Conservation (phyloP, 1,140 invertebrate species). For the Temnothorax curvispinosus region DNA sequence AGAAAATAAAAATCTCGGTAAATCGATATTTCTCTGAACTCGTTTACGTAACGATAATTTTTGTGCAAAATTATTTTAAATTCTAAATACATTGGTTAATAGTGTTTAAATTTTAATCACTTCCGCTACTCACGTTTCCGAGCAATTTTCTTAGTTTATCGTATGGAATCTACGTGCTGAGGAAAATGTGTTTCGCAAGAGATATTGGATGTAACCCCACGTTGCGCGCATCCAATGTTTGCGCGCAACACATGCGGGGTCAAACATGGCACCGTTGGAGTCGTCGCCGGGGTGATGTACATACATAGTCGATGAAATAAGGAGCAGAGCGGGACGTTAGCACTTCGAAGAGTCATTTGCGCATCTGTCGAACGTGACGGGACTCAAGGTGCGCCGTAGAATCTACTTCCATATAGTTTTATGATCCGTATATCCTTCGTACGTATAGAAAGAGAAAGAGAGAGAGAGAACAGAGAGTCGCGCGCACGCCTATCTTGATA, state of each 20-base stretch:
- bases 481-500: neutral
- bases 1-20: neutral
- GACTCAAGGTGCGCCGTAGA: slow-evolving; percentile 16
- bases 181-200: slow-evolving; percentile 2
- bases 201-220: neutral
- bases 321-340: slow-evolving; percentile 41
- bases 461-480: neutral
- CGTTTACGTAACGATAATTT: neutral
- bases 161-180: neutral
- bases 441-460: neutral
- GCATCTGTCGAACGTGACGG: slow-evolving; percentile 64
- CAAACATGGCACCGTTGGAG: neutral
- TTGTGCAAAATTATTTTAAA: neutral
- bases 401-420: slow-evolving; percentile 39
- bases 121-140: neutral
- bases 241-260: neutral
- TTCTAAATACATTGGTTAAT: neutral
- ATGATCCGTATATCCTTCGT: neutral
- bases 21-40: slow-evolving; percentile 7
- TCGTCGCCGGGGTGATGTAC: neutral
- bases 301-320: slow-evolving; percentile 38
- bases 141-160: slow-evolving; percentile 12
- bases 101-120: slow-evolving; percentile 19
- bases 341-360: slow-evolving; percentile 18
- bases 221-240: slow-evolving; percentile 9